Evolutionary conservation across 2,888 invertebrate species (phyloP), one percentile per base, ranked within the genome.

Genomic region (Stenotaenia linearis): DNA sequence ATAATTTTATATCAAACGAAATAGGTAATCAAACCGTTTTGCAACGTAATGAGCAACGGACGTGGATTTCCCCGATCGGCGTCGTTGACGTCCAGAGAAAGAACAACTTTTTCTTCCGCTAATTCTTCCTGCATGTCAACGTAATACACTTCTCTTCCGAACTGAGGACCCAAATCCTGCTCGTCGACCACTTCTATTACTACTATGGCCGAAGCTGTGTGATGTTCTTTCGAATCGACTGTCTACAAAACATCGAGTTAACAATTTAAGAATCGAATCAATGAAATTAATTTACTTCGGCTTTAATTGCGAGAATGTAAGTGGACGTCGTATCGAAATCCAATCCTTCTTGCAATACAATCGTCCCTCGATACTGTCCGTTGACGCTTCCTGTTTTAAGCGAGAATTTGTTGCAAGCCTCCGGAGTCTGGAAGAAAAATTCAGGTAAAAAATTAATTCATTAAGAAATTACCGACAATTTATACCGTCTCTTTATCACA

Each of bases 151-250:
- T 93, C 91, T 84, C 93, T 92, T 0, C 91, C 85, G 84, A 95
- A 94, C n/a, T 90, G 87, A 0, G 95, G 95, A 7, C 93, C 92
- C 83, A 93, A 93, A 86, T 95, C 94, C 84, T 91, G 95, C 0
- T 93, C 91, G 84, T 95, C 95, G 80, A 90, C 87, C 6, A 95
- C 90, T 56, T 92, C 90, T 0, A 92, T 91, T 0, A 93, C 90
- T 12, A 95, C 90, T 69, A 92, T 92, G 0, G 94, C 93, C 18
- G 90, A 87, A 0, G 93, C 91, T 40, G 89, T 89, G 5, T 92
- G 85, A 0, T 91, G 82, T 12, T 81, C 83, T 4, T 82, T 83
- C 89, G 83, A 89, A 89, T 74, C 85, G 82, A 45, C 85, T 85
- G 75, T 90, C 90, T 78, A 86, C 18, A 50, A 81, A 84, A 18